These are phyloP conservation scores for Polyergus mexicanus DNA, from an alignment of 1,140 invertebrate species.

Conservation along the genomic window DNA sequence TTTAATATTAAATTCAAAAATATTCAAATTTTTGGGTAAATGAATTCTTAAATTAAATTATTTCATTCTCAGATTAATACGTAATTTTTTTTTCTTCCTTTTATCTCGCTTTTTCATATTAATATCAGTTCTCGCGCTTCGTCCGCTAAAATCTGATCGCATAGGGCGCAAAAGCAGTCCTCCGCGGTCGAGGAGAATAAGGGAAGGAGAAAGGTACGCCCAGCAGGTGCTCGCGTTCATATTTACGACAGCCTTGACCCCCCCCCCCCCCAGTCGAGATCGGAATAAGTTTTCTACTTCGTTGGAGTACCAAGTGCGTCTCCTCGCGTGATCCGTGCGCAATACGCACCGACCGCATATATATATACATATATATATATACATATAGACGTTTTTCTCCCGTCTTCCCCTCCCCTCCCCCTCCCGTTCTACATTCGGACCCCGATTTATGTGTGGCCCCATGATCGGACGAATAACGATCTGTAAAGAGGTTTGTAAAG, in stretches of 20 bases:
- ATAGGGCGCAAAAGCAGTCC: conserved; percentile 7
- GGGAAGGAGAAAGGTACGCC: conserved; percentile 14
- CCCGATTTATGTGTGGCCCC: conserved; percentile 83
- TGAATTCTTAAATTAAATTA: not conserved
- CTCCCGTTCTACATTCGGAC: conserved; percentile 30
- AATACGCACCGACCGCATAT: conserved; percentile 13
- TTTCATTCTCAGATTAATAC: not conserved
- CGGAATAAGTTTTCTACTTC: conserved; percentile 80
- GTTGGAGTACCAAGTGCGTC: conserved; percentile 40
- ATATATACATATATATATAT: not conserved
- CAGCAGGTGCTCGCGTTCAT: conserved; percentile 81
- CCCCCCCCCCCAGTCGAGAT: conserved; percentile 76
- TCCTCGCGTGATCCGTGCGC: conserved; percentile 27
- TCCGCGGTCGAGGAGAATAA: conserved; percentile 26
- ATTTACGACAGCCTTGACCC: conserved; percentile 83
- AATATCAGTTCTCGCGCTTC: not conserved
- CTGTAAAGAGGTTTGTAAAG: conserved; percentile 86
- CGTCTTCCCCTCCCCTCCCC: not conserved
- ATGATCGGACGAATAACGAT: conserved; percentile 84
- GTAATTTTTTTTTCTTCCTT: not conserved
- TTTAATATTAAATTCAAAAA: not conserved
- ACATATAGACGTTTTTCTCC: not conserved
- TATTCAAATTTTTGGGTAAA: not conserved
- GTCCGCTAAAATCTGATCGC: conserved; percentile 13
- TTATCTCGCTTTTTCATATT: not conserved